Evolutionary conservation across 2,888 invertebrate genomes (phyloP).

Genomic region (Drosophila paranaensis): DNA sequence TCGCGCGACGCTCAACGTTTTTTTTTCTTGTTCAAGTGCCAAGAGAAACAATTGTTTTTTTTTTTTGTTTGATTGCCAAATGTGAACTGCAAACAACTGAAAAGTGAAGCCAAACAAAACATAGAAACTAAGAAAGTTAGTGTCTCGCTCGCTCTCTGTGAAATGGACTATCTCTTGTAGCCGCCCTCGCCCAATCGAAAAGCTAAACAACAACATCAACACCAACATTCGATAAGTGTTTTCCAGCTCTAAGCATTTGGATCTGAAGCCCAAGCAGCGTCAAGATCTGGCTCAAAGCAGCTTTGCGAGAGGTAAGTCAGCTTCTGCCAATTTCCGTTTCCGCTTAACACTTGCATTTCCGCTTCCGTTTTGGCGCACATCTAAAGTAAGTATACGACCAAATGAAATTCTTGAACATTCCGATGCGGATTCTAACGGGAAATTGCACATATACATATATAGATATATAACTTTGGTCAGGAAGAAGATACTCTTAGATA

Average conservation of each 20-base stretch:
- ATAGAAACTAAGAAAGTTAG: background rate
- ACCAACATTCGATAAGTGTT: background rate
- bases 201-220: slow-evolving; percentile 4
- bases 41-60: slow-evolving; percentile 43
- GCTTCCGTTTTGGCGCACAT: background rate
- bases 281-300: background rate
- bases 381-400: slow-evolving; percentile 1
- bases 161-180: slow-evolving; percentile 5
- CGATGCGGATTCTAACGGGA: background rate
- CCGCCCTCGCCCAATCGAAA: background rate
- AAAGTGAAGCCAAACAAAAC: slow-evolving; percentile 41
- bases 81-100: slow-evolving; percentile 22
- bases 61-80: slow-evolving; percentile 33
- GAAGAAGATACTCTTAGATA: background rate
- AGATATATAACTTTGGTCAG: background rate
- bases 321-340: background rate
- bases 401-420: background rate
- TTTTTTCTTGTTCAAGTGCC: slow-evolving; percentile 63
- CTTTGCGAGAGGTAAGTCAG: slow-evolving; percentile 1
- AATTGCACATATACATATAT: background rate
- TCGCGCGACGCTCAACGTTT: slow-evolving; percentile 12
- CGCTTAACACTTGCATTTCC: slow-evolving; percentile 1
- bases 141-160: background rate
- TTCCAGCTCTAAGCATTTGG: background rate
- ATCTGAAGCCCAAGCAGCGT: background rate